phyloP scores from a whole-genome alignment of 2,113 vertebrate species.

The Phocoena sinus region DNA sequence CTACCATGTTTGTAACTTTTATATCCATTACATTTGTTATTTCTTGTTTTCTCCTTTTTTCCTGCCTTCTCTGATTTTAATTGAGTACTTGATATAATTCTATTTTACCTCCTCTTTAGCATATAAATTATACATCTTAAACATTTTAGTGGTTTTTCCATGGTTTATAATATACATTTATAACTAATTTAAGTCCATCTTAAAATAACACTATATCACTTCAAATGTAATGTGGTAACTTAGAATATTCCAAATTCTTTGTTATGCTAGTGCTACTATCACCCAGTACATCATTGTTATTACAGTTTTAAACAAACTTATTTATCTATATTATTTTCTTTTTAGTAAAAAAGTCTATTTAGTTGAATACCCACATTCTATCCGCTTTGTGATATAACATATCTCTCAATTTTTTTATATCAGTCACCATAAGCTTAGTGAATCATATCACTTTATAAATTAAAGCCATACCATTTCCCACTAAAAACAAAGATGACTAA shows the following conservation, averaged over 20 bases:
- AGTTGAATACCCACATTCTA: not conserved
- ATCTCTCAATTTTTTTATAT: not conserved
- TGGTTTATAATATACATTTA: not conserved
- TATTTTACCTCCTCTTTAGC: not conserved
- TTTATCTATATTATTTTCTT: not conserved
- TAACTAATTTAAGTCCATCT: not conserved
- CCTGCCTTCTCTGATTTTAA: not conserved
- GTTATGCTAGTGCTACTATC: not conserved
- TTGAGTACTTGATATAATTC: not conserved
- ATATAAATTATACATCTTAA: not conserved
- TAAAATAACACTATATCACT: not conserved
- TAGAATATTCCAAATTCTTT: not conserved
- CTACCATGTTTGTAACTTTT: not conserved
- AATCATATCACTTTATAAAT: not conserved
- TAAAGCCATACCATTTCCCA: not conserved
- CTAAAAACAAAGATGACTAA: conserved; percentile 36
- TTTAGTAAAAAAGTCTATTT: not conserved
- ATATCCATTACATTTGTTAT: not conserved
- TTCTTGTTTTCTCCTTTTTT: not conserved
- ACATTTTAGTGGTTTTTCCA: not conserved
- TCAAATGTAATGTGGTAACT: not conserved
- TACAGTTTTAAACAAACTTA: not conserved
- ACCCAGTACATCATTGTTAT: not conserved
- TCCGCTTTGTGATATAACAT: not conserved
- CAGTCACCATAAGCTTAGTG: not conserved